Conservation (phyloP, 2,113 vertebrate genomes). For the Astatotilapia flaviijosephi region DNA sequence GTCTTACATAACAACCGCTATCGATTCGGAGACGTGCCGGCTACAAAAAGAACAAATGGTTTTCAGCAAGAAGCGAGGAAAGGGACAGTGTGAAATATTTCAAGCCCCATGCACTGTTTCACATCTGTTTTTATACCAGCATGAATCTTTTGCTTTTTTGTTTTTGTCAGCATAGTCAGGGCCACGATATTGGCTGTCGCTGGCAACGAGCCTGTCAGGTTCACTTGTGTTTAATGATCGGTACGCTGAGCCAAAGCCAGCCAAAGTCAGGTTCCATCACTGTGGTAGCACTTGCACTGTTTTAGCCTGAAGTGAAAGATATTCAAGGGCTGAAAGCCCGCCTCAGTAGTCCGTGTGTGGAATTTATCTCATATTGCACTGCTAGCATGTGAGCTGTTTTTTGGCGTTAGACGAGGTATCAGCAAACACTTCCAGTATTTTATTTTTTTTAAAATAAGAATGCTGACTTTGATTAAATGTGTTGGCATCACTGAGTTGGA, state of each 20-base stretch:
- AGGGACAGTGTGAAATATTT: not conserved
- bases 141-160: not conserved
- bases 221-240: slow-evolving; percentile 19
- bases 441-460: not conserved
- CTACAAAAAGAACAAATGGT: slow-evolving; percentile 14
- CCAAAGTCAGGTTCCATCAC: slow-evolving; percentile 35
- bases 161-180: not conserved
- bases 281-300: not conserved
- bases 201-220: slow-evolving; percentile 37
- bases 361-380: not conserved
- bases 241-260: slow-evolving; percentile 6
- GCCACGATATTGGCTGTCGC: not conserved
- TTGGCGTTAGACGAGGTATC: not conserved
- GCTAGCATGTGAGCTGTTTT: not conserved
- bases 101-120: not conserved
- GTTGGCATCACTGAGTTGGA: not conserved
- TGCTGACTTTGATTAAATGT: not conserved
- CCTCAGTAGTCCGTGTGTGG: not conserved
- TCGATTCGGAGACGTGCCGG: not conserved
- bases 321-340: not conserved
- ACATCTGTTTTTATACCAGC: not conserved
- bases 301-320: not conserved
- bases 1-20: slow-evolving; percentile 19
- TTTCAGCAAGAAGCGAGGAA: not conserved
- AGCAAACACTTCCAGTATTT: not conserved